A percentile compares a stretch with the other conserved stretches of the same genome.
Evolutionary conservation across 2,113 vertebrate species (phyloP).

Genomic region (Perca schrenkii): DNA sequence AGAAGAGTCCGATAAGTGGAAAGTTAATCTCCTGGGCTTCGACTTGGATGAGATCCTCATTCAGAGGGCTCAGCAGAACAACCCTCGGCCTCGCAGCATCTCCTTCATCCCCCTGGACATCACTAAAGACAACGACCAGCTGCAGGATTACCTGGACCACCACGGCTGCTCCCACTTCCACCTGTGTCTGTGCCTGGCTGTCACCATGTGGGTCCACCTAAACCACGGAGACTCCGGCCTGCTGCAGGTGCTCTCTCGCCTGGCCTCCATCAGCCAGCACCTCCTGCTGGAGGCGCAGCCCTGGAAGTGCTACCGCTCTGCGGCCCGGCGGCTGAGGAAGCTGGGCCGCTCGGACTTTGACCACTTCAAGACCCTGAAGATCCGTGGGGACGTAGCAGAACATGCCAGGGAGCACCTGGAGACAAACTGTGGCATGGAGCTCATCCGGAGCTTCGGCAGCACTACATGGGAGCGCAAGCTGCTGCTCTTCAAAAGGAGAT

Average conservation of each 20-base stretch:
- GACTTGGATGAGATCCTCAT: conserved; percentile 91
- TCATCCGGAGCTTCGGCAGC: conserved; percentile 89
- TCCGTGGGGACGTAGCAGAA: conserved; percentile 86
- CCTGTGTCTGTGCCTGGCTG: conserved; percentile 90
- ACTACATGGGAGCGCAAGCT: conserved; percentile 92
- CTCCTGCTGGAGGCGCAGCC: conserved; percentile 94
- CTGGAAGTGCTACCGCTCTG: conserved; percentile 94
- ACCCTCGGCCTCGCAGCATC: conserved; percentile 87
- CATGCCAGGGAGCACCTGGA: conserved; percentile 87
- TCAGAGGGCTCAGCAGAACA: conserved; percentile 84
- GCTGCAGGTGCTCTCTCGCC: conserved; percentile 84
- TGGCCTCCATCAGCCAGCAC: conserved; percentile 86
- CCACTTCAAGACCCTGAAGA: conserved; percentile 88
- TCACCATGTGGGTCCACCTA: conserved; percentile 98
- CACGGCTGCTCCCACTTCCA: conserved; percentile 87
- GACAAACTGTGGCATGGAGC: conserved; percentile 86
- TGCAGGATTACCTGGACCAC: conserved; percentile 82
- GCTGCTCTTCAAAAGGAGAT: conserved; percentile 86
- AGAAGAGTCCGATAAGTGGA: conserved; percentile 2
- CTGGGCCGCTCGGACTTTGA: conserved; percentile 90
- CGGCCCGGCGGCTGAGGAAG: conserved; percentile 90
- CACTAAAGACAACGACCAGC: conserved; percentile 77
- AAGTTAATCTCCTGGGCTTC: conserved; percentile 89
- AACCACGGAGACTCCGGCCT: conserved; percentile 91
- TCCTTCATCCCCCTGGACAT: conserved; percentile 90